phyloP scores from a whole-genome alignment of 2,797 vertebrate species.

The Amblyraja radiata region DNA sequence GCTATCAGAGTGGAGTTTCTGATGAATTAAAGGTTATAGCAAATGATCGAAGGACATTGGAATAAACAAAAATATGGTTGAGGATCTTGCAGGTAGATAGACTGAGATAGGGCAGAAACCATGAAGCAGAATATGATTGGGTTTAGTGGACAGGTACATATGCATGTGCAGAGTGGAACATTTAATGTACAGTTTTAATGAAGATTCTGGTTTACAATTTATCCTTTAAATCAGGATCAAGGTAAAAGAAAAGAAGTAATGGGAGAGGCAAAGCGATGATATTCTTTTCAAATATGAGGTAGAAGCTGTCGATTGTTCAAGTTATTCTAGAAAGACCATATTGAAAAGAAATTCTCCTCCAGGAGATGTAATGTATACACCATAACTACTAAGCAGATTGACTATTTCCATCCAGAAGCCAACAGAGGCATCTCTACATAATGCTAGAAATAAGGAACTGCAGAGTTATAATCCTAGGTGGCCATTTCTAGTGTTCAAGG shows the following conservation, averaged over 20 bases:
- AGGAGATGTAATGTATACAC: not conserved
- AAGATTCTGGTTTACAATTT: not conserved
- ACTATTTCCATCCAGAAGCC: not conserved
- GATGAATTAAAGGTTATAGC: not conserved
- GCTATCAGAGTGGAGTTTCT: not conserved
- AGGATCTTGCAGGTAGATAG: not conserved
- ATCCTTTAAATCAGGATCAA: not conserved
- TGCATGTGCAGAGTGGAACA: too few species aligned
- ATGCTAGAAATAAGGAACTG: too few species aligned
- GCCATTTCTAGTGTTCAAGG: too few species aligned
- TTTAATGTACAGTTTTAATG: not conserved
- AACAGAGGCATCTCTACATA: too few species aligned
- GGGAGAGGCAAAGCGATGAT: not conserved
- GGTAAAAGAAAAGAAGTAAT: not conserved
- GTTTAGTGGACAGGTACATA: too few species aligned
- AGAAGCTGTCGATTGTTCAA: not conserved
- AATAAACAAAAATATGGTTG: not conserved
- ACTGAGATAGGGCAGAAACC: not conserved
- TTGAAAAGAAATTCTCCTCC: not conserved
- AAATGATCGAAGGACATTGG: not conserved
- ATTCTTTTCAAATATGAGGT: not conserved
- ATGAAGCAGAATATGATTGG: constrained; percentile 50
- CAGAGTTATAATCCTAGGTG: too few species aligned
- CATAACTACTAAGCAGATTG: not conserved
- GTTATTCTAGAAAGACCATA: not conserved